These are phyloP conservation scores for Diachrysia chrysitis DNA, from an alignment of 2,888 invertebrate species.

Conservation along the genomic window DNA sequence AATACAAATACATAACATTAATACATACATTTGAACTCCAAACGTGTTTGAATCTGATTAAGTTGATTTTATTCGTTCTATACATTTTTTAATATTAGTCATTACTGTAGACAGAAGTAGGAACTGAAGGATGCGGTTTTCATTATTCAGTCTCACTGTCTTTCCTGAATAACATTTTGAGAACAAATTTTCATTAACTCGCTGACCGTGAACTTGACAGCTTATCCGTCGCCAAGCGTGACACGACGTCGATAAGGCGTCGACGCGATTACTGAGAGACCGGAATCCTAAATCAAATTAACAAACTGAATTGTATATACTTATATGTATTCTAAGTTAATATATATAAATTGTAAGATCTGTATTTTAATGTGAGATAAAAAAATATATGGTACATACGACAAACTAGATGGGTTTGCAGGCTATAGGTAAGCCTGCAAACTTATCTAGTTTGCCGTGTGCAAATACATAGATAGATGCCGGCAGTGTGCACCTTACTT, in stretches of 20 bases:
- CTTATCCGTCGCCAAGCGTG: slow-evolving; percentile 17
- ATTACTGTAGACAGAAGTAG: neutral
- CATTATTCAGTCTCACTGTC: neutral
- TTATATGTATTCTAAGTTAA: too few relatives aligned
- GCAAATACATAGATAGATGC: too few relatives aligned
- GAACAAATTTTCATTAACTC: slow-evolving; percentile 29
- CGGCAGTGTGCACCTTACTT: too few relatives aligned
- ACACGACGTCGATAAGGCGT: slow-evolving; percentile 38
- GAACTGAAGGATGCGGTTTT: neutral
- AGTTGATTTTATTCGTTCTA: neutral
- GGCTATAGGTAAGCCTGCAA: too few relatives aligned
- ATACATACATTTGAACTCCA: too few relatives aligned
- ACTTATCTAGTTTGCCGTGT: too few relatives aligned
- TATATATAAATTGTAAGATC: too few relatives aligned
- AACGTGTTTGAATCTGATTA: too few relatives aligned
- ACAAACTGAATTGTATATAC: slow-evolving; percentile 19
- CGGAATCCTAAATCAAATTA: slow-evolving; percentile 39
- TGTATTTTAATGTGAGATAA: neutral
- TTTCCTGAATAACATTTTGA: neutral
- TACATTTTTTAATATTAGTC: neutral
- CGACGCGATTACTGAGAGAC: slow-evolving; percentile 27
- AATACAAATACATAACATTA: too few relatives aligned
- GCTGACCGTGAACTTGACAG: slow-evolving; percentile 36
- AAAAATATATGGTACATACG: too few relatives aligned
- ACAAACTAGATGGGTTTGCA: too few relatives aligned